Conservation (phyloP, 2,888 invertebrate genomes). For the Himalopsyche japonica region DNA sequence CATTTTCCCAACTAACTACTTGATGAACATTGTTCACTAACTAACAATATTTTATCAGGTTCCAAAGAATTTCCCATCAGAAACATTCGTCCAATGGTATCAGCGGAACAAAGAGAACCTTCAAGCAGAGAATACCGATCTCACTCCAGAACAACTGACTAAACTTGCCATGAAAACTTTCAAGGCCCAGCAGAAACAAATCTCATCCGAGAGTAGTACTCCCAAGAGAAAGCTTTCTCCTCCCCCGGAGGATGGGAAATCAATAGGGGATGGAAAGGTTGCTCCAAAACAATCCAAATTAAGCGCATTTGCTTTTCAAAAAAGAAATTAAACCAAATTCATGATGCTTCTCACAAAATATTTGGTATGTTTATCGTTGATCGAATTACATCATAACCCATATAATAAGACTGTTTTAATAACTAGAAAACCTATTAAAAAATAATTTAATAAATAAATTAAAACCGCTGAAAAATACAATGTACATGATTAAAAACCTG, state of each 20-base stretch:
- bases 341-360: too few species aligned
- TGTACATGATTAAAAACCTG: too few species aligned
- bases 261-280: conserved; percentile 42
- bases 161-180: conserved; percentile 60
- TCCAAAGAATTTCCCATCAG: conserved; percentile 50
- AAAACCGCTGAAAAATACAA: too few species aligned
- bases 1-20: too few species aligned
- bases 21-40: too few species aligned
- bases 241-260: conserved; percentile 8
- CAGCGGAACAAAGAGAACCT: conserved; percentile 60
- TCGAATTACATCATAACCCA: too few species aligned
- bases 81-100: conserved; percentile 66
- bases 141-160: conserved; percentile 59
- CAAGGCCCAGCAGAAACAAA: conserved; percentile 48
- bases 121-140: conserved; percentile 61
- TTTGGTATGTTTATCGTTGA: too few species aligned
- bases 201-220: conserved; percentile 26
- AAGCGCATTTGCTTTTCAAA: conserved; percentile 50
- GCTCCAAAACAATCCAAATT: conserved; percentile 57
- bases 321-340: conserved; percentile 40
- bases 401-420: too few species aligned
- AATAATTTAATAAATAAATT: too few species aligned
- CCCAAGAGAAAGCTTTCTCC: conserved; percentile 42
- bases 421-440: too few species aligned
- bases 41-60: conserved; percentile 19